Base-by-base conservation (phyloP, 2,888 invertebrate genomes). In the Drosophila antonietae region DNA sequence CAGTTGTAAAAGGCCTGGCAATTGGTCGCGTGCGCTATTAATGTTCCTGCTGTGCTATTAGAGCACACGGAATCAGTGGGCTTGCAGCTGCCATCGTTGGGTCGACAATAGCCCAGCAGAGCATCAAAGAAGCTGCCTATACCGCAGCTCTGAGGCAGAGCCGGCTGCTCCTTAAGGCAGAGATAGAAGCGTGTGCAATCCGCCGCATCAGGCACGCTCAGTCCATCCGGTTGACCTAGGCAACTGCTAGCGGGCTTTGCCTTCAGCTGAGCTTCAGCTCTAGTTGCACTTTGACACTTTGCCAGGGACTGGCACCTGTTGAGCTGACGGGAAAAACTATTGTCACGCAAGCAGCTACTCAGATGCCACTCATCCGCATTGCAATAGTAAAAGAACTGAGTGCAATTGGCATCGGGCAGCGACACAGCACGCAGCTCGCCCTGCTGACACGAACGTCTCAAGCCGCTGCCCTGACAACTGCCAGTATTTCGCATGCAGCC, bases 1-100 rank as follows among this genome's bases (percentile, higher is more conserved):
- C 92, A 92, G 20, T 78, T 83, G 67, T 88, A 91, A 67, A 83
- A 92, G 1, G 88, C 79, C 5, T 84, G 82, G 49, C 92, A 92
- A 43, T 92, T 84, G 0, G 68, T 55, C 0, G 82, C 77, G 72
- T 91, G 83, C 0, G 78, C 71, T 0, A 90, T 58, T 2, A 83
- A 20, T 0, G 73, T 78, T 1, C 73, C 88, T 0, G 61, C 65
- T 5, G 23, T 20, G 3, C 10, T 12, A 9, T 64, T 73, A 0
- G 67, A 65, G 49, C 89, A 90, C 0, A 73, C 35, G 1, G 75
- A 68, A 0, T 70, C 67, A 0, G 74, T 55, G 1, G 71, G 75
- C 18, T 60, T 73, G 47, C 91, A 91, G 3, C 71, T 73, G 43
- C 90, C 91, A 49, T 91, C 85, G 61, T 91, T 90, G 33, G 90